Base-by-base conservation (phyloP, 2,113 vertebrate species). In the Burhinus oedicnemus region DNA sequence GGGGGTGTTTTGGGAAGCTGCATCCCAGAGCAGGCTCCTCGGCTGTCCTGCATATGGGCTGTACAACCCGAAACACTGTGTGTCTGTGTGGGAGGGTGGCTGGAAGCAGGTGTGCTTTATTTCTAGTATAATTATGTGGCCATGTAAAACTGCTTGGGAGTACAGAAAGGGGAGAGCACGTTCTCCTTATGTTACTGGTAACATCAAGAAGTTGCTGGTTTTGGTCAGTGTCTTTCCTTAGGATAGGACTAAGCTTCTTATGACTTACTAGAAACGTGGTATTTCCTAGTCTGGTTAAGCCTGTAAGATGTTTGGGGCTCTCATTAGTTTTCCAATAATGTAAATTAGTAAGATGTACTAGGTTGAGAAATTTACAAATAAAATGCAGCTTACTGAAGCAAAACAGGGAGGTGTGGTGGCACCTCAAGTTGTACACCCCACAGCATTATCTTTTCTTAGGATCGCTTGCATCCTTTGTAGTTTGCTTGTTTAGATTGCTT, bases 61-160 rank as follows among this genome's bases (percentile, higher is more conserved):
- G 15, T 54, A 16, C 0, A 1, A 61, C 57, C 58, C 4, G 1
- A 68, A 61, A 19, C 34, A 44, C 26, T 0, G 0, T 1, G 1
- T 40, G 19, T 20, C 42, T 1, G 0, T 74, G 71, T 89, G 47
- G 47, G 90, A 90, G 38, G 25, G 55, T 62, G 64, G 18, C 51
- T 95, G 80, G 55, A 69, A 88, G 60, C 83, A 78, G 42, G 34
- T 71, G 47, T 75, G 38, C 69, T 95, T 91, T 36, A 42, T 90
- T 93, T 92, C 79, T 44, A 89, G 45, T 55, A 9, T 38, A 94
- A 89, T 81, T 62, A n/a, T 16, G 65, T 89, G 76, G 76, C 38
- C 26, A 5, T 22, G 32, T 78, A 61, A 69, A 87, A 76, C 52
- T 85, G 55, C 45, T 95, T 32, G 69, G 51, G 34, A 86, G 27